A percentile compares a stretch with the other conserved stretches of the same genome.
Conservation (phyloP, 2,113 vertebrate genomes). For the Mohoua ochrocephala region DNA sequence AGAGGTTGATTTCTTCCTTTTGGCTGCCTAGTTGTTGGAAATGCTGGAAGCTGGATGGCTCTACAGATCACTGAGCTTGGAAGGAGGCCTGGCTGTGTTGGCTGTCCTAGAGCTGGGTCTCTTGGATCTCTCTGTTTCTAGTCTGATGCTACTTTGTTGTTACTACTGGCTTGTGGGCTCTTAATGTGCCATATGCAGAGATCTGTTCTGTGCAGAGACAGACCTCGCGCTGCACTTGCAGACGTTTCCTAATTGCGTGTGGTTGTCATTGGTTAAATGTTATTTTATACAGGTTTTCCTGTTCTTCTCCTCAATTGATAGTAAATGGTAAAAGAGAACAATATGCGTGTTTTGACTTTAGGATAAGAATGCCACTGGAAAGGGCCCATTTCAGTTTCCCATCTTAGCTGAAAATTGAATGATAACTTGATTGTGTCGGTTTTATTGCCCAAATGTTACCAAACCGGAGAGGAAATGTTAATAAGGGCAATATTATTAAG, state of each 20-base stretch:
- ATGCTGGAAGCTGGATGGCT: background rate
- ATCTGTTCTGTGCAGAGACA: background rate
- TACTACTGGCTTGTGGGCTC: background rate
- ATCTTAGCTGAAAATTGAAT: background rate
- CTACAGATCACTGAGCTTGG: background rate
- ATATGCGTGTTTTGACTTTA: background rate
- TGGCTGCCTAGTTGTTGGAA: background rate
- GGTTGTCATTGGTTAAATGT: background rate
- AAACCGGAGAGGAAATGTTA: background rate
- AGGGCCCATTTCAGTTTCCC: background rate
- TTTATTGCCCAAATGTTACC: background rate
- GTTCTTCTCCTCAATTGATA: background rate
- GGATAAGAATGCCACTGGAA: background rate
- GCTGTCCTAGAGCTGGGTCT: background rate
- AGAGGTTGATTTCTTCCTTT: background rate
- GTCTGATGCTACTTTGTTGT: background rate
- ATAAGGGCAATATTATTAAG: background rate
- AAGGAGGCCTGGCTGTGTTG: background rate
- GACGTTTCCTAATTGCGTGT: rapidly evolving
- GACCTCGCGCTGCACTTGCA: background rate
- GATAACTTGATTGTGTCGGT: background rate
- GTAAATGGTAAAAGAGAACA: background rate
- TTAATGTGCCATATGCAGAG: background rate
- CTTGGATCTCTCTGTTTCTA: background rate
- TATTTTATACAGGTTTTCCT: background rate